Base-by-base conservation (phyloP, 2,888 invertebrate genomes). In the Apamea epomidion region DNA sequence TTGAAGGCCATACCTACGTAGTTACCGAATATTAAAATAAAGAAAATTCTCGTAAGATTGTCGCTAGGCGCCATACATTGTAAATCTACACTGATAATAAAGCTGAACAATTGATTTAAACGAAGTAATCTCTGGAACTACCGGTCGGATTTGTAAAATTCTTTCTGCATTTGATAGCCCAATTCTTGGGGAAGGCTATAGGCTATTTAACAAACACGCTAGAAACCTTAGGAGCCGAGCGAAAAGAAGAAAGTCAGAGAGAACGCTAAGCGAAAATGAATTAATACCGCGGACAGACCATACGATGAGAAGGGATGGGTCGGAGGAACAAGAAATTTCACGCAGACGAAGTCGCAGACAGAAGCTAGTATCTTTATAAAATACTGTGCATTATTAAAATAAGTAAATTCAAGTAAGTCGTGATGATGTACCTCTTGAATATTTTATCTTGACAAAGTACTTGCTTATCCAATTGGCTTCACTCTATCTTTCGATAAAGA, bases 381-480 rank as follows among this genome's bases (percentile, higher is more conserved):
- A 82, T 73, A 77, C 67, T 71, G 69, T 80, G 58, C 64, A 84
- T 37, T 75, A 75, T 21, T 70, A 73, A 42, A 70, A 76, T 48
- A 14, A n/a, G 51, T 64, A 60, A 76, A 76, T 62, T 65, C 1
- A 65, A 68, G 65, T 67, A 60, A 29, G 60, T 51, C 48, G 68
- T 70, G 37, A 72, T 70, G 37, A 72, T 58, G 42, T 64, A 68
- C 29, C 42, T 78, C 75, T 76, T 37, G 48, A 60, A 70, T 74
- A 76, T 75, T 29, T 80, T 78, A 88, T 84, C 78, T 76, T 81
- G 70, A 80, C 68, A 81, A 76, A 76, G 42, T 60, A 58, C 21
- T 77, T 85, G 74, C 84, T 83, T 84, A 76, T 75, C 29, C 80
- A 87, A 83, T 71, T 78, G 82, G 81, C n/a, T 77, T 60, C 58